Percentiles rank a stretch among this genome's conserved stretches.
Evolutionary conservation across 2,113 vertebrate genomes (phyloP).

Genomic region (Riparia riparia): DNA sequence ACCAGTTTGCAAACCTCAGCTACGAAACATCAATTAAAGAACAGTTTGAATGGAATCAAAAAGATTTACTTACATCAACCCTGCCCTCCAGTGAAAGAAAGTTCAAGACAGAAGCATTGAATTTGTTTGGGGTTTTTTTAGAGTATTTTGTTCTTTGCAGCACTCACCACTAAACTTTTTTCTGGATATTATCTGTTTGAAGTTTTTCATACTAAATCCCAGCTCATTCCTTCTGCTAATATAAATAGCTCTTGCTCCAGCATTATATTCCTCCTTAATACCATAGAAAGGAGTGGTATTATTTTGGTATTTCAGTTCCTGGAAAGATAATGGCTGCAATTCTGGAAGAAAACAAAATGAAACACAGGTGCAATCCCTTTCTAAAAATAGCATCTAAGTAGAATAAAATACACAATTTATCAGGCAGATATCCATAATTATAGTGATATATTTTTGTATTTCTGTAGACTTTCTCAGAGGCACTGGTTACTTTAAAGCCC

Average conservation of each 20-base stretch:
- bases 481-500: background rate
- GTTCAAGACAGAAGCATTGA: background rate
- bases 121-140: background rate
- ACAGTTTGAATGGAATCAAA: background rate
- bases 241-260: background rate
- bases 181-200: background rate
- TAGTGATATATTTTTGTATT: background rate
- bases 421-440: background rate
- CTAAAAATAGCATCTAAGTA: background rate
- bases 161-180: background rate
- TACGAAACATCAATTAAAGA: background rate
- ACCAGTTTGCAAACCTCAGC: background rate
- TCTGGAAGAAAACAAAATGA: background rate
- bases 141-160: background rate
- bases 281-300: background rate
- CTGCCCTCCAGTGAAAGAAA: background rate
- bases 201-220: background rate
- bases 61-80: background rate
- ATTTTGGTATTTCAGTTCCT: slow-evolving; percentile 11
- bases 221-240: background rate
- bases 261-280: background rate
- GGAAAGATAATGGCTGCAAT: background rate
- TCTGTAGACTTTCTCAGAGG: background rate
- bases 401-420: background rate
- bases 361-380: background rate